These are phyloP conservation scores for Drosophila nr. fundita DNA, from an alignment of 2,888 invertebrate species.

Conservation along the genomic window DNA sequence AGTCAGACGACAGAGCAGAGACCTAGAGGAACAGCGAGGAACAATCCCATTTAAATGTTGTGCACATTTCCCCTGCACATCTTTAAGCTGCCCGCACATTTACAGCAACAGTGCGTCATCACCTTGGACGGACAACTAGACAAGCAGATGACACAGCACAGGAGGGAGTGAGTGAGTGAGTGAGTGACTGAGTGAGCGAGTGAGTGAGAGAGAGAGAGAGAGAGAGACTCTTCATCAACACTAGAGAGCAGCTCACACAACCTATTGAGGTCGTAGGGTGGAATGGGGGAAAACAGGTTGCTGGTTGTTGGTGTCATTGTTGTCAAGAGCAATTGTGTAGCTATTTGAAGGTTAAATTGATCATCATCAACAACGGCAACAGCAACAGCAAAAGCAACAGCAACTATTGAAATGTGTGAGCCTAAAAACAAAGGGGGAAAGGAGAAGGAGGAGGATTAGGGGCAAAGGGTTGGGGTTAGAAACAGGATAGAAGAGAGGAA, in stretches of 20 bases:
- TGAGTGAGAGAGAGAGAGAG: background rate
- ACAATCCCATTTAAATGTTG: background rate
- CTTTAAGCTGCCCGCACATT: slow-evolving; percentile 25
- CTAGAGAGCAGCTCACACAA: slow-evolving; percentile 52
- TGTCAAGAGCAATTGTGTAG: slow-evolving; percentile 65
- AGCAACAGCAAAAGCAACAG: slow-evolving; percentile 3
- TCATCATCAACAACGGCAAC: slow-evolving; percentile 49
- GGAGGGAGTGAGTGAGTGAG: background rate
- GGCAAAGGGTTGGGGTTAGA: slow-evolving; percentile 32
- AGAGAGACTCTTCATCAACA: slow-evolving; percentile 47
- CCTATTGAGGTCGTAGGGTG: slow-evolving; percentile 27
- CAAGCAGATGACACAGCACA: slow-evolving; percentile 26
- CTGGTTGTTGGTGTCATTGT: slow-evolving; percentile 53
- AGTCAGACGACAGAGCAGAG: slow-evolving; percentile 17
- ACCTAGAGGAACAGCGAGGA: slow-evolving; percentile 3
- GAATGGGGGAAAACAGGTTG: slow-evolving; percentile 17
- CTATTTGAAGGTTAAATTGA: slow-evolving; percentile 77
- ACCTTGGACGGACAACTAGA: slow-evolving; percentile 47
- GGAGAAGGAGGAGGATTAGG: background rate
- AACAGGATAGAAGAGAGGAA: slow-evolving; percentile 1
- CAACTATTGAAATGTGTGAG: slow-evolving; percentile 39
- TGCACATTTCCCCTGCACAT: background rate
- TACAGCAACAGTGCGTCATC: slow-evolving; percentile 52
- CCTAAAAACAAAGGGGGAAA: slow-evolving; percentile 2
- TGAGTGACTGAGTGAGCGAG: background rate